Percentiles rank a stretch among this genome's conserved stretches.
Conservation (phyloP, 1,140 invertebrate species). For the Platyura marginata region DNA sequence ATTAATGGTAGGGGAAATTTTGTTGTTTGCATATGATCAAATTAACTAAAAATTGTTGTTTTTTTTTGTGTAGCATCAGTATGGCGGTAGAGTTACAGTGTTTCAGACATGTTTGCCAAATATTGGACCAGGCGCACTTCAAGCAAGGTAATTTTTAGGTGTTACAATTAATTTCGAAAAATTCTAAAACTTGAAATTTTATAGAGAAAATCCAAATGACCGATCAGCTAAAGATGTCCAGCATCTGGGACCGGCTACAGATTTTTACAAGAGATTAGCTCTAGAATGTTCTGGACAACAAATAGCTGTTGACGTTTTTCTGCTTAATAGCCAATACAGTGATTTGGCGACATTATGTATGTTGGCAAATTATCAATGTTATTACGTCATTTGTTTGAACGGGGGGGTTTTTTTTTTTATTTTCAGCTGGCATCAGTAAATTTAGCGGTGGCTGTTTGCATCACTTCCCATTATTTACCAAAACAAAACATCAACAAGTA, state of each 20-base stretch:
- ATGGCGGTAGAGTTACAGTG: slow-evolving; percentile 87
- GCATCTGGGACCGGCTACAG: slow-evolving; percentile 83
- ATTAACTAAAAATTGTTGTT: slow-evolving; percentile 1
- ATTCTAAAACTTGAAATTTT: too few relatives aligned
- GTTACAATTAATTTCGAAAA: too few relatives aligned
- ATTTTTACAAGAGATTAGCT: slow-evolving; percentile 95
- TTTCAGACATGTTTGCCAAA: slow-evolving; percentile 86
- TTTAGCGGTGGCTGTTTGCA: slow-evolving; percentile 90
- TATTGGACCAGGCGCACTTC: slow-evolving; percentile 72
- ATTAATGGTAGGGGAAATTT: slow-evolving; percentile 47
- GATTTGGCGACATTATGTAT: slow-evolving; percentile 86
- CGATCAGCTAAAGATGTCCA: slow-evolving; percentile 60
- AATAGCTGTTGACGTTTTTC: slow-evolving; percentile 88
- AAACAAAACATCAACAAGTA: slow-evolving; percentile 44
- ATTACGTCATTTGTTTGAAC: too few relatives aligned
- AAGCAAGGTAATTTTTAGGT: slow-evolving; percentile 30
- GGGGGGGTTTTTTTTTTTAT: too few relatives aligned
- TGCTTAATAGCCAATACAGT: slow-evolving; percentile 81
- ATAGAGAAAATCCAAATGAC: slow-evolving; percentile 69
- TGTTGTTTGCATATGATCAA: slow-evolving; percentile 4
- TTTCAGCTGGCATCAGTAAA: slow-evolving; percentile 73
- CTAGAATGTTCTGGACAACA: slow-evolving; percentile 93
- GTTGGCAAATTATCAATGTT: too few relatives aligned
- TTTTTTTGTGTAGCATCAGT: slow-evolving; percentile 44
- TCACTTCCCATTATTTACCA: slow-evolving; percentile 81